These are phyloP conservation scores for Eptesicus fuscus DNA, from an alignment of 2,113 vertebrate genomes.

Conservation along the genomic window DNA sequence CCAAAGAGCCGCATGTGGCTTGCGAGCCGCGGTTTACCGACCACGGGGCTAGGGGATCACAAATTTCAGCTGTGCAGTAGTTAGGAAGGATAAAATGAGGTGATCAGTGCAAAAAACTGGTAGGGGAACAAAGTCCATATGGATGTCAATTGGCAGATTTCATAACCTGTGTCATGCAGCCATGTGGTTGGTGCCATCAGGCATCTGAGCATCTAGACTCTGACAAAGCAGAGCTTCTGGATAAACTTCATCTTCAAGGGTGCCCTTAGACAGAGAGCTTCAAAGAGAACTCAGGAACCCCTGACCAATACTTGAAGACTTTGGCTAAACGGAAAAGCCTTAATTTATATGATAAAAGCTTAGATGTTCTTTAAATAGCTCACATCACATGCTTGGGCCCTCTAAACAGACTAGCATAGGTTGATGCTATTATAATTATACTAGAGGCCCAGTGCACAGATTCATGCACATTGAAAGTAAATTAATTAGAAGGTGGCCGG, in stretches of 20 bases:
- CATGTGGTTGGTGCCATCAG: background rate
- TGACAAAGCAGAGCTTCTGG: background rate
- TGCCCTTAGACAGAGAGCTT: background rate
- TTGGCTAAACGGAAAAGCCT: background rate
- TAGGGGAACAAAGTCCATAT: background rate
- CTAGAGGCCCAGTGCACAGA: too few relatives aligned
- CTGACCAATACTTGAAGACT: background rate
- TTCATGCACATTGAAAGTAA: too few relatives aligned
- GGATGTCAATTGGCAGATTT: background rate
- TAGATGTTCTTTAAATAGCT: constrained; percentile 43
- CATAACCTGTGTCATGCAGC: background rate
- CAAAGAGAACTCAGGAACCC: background rate
- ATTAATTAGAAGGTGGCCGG: too few relatives aligned
- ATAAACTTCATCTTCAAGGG: constrained; percentile 22
- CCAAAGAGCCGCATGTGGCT: too few relatives aligned
- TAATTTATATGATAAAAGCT: background rate
- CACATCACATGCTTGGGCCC: background rate
- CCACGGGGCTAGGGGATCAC: too few relatives aligned
- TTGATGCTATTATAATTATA: background rate
- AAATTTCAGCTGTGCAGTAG: background rate
- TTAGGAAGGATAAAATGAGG: background rate
- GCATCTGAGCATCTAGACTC: background rate
- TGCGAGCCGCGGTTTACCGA: too few relatives aligned
- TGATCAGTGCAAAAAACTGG: background rate
- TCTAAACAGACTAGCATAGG: background rate